Percentiles rank a stretch among this genome's conserved stretches.
Conservation (phyloP, 2,888 invertebrate genomes). For the Cheilosia scutellata region DNA sequence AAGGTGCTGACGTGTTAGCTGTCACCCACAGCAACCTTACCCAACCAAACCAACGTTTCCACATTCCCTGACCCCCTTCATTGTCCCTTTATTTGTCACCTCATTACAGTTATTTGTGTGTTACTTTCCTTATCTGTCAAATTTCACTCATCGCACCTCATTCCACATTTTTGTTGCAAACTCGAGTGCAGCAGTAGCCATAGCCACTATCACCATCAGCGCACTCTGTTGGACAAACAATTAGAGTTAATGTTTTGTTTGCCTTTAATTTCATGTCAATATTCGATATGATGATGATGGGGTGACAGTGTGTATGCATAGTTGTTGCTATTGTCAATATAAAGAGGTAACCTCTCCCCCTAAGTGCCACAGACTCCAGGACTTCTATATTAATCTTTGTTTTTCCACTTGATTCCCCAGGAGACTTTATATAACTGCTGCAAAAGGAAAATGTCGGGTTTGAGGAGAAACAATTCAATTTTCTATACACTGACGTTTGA, state of each 20-base stretch:
- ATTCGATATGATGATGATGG: slow-evolving; percentile 43
- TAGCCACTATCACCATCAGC: slow-evolving; percentile 28
- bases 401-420: slow-evolving; percentile 60
- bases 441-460: not conserved
- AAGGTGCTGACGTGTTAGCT: no score
- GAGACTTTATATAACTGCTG: slow-evolving; percentile 11
- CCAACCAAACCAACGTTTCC: no score
- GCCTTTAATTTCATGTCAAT: slow-evolving; percentile 69
- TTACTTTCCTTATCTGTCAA: slow-evolving; percentile 26
- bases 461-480: slow-evolving; percentile 46
- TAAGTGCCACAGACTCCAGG: not conserved
- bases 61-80: not conserved
- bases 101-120: slow-evolving; percentile 29
- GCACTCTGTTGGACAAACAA: slow-evolving; percentile 72
- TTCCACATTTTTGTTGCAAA: slow-evolving; percentile 34
- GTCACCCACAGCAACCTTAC: no score
- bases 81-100: no score
- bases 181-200: slow-evolving; percentile 54
- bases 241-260: slow-evolving; percentile 72
- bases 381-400: slow-evolving; percentile 66
- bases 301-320: not conserved
- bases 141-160: slow-evolving; percentile 34
- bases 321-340: not conserved
- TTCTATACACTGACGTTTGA: slow-evolving; percentile 57
- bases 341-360: not conserved